phyloP scores from a whole-genome alignment of 2,888 invertebrate genomes.

The Lepidocyrtoides sp. region DNA sequence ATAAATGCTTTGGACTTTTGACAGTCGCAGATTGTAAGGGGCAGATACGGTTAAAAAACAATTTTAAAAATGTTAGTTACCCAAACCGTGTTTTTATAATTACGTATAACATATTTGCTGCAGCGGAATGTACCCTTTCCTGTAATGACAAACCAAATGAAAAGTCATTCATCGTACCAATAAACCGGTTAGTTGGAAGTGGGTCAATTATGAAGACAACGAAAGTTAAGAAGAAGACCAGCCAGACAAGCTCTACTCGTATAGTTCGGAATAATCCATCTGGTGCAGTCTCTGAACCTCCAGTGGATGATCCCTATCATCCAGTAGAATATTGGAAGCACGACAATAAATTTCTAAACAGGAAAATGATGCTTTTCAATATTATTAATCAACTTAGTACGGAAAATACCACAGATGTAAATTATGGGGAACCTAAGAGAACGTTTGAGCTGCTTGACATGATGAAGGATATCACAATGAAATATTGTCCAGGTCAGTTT shows the following conservation, averaged over 20 bases:
- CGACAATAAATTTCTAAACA: slow-evolving; percentile 81
- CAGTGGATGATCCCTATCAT: slow-evolving; percentile 60
- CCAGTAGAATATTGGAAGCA: slow-evolving; percentile 77
- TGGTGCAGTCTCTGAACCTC: not conserved
- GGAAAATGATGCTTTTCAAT: slow-evolving; percentile 81
- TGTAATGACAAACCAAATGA: slow-evolving; percentile 23
- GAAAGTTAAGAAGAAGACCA: too few species aligned
- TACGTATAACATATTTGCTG: not conserved
- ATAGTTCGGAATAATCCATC: too few species aligned
- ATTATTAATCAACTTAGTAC: slow-evolving; percentile 75
- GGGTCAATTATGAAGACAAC: not conserved
- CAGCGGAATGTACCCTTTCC: slow-evolving; percentile 69
- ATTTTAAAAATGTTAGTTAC: too few species aligned
- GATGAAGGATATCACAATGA: slow-evolving; percentile 79
- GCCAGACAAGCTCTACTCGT: too few species aligned
- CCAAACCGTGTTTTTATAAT: not conserved
- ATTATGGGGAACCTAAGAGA: slow-evolving; percentile 78
- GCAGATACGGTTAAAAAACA: too few species aligned
- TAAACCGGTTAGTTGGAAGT: not conserved
- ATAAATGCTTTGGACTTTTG: slow-evolving; percentile 74
- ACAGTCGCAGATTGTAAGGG: slow-evolving; percentile 66
- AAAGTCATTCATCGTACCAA: not conserved
- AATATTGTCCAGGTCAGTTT: slow-evolving; percentile 77
- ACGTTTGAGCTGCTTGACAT: slow-evolving; percentile 80
- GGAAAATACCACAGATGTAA: slow-evolving; percentile 7